Evolutionary conservation across 2,113 vertebrate species (phyloP).

Genomic region (Neomonachus schauinslandi): DNA sequence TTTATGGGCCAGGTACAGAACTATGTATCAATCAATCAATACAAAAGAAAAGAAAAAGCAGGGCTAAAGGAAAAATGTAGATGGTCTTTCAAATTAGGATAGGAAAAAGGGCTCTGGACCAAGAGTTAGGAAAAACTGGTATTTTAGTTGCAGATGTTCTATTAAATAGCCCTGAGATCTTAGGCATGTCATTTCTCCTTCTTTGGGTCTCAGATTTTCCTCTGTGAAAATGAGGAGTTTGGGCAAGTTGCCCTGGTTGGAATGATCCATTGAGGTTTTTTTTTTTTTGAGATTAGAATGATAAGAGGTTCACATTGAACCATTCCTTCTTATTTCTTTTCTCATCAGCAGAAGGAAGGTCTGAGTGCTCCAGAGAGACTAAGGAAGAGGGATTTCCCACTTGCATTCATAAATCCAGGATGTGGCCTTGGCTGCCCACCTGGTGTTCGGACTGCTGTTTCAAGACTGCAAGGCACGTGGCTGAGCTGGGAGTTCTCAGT

Average conservation of each 20-base stretch:
- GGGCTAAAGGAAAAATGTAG: neutral
- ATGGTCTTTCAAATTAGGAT: slow-evolving; percentile 22
- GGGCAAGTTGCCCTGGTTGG: neutral
- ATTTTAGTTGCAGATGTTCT: neutral
- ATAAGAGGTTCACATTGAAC: neutral
- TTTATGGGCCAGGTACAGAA: neutral
- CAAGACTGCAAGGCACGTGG: neutral
- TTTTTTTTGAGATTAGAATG: neutral
- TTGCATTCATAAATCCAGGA: neutral
- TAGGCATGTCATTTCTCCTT: neutral
- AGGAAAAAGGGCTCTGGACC: neutral
- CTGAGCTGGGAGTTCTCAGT: neutral
- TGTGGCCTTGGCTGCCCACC: neutral
- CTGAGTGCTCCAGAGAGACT: neutral
- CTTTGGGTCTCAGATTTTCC: neutral
- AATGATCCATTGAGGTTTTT: neutral
- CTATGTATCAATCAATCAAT: neutral
- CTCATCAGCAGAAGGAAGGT: neutral
- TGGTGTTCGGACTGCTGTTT: neutral
- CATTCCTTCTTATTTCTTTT: slow-evolving; percentile 20
- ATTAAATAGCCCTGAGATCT: neutral
- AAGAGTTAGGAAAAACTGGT: neutral
- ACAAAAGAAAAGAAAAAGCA: neutral
- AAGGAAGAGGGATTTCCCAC: neutral
- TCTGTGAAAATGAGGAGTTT: neutral